Percentiles rank a stretch among this genome's conserved stretches.
Evolutionary conservation across 2,888 invertebrate genomes (phyloP).

Genomic region (Anthrax anthrax): DNA sequence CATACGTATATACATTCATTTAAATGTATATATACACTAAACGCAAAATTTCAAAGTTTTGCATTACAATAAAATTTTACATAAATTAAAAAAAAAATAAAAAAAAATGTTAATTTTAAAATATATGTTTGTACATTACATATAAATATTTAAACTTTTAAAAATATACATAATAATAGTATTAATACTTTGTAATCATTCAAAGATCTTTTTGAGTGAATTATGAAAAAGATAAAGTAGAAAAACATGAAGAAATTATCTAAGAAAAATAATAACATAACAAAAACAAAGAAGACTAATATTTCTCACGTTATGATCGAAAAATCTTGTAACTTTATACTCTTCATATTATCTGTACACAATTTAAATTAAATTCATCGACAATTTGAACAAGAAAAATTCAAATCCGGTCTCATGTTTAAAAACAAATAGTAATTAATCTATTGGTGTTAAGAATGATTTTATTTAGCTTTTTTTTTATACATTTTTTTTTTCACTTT

Average conservation of each 20-base stretch:
- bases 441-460: slow-evolving; percentile 5
- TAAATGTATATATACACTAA: too few relatives aligned
- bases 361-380: not conserved
- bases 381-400: not conserved
- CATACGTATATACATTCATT: too few relatives aligned
- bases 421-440: slow-evolving; percentile 9
- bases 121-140: too few relatives aligned
- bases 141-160: too few relatives aligned
- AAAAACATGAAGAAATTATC: not conserved
- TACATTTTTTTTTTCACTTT: not conserved
- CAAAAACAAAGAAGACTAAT: not conserved
- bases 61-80: too few relatives aligned
- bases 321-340: not conserved
- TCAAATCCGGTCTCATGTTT: not conserved
- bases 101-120: too few relatives aligned
- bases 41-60: too few relatives aligned
- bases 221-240: not conserved
- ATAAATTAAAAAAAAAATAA: too few relatives aligned
- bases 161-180: too few relatives aligned
- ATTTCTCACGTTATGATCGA: not conserved
- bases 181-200: too few relatives aligned
- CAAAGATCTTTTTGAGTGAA: not conserved
- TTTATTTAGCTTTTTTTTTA: slow-evolving; percentile 3
- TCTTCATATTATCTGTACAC: too few relatives aligned
- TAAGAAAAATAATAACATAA: too few relatives aligned